Percentiles rank a stretch among this genome's conserved stretches.
phyloP scores from a whole-genome alignment of 2,888 invertebrate species.

The Gari tellinella region DNA sequence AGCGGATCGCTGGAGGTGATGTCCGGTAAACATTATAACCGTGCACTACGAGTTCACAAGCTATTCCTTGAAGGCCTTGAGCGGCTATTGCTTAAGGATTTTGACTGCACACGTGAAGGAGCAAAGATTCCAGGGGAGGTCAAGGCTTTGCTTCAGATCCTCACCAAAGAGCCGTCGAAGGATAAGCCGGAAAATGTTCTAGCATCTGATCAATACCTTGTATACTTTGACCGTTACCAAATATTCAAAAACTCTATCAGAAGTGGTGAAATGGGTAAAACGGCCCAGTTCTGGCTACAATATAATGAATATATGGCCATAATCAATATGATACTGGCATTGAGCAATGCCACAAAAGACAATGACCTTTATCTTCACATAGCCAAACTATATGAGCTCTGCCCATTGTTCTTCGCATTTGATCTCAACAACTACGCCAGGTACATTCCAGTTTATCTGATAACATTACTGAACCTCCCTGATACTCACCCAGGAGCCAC shows the following conservation, averaged over 20 bases:
- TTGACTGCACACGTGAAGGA: slow-evolving; percentile 1
- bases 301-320: slow-evolving; percentile 39
- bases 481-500: slow-evolving; percentile 38
- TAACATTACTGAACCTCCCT: slow-evolving; percentile 27
- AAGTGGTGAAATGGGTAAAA: slow-evolving; percentile 30
- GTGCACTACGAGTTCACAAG: slow-evolving; percentile 41
- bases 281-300: slow-evolving; percentile 49
- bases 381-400: slow-evolving; percentile 33
- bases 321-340: slow-evolving; percentile 24
- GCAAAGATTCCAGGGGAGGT: background rate
- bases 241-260: slow-evolving; percentile 29
- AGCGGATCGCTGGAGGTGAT: slow-evolving; percentile 45
- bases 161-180: slow-evolving; percentile 7
- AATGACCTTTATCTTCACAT: slow-evolving; percentile 43
- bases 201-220: slow-evolving; percentile 4
- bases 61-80: slow-evolving; percentile 29
- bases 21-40: slow-evolving; percentile 43
- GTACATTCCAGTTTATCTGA: slow-evolving; percentile 40
- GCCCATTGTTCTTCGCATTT: slow-evolving; percentile 42
- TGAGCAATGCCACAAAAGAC: slow-evolving; percentile 47
- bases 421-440: slow-evolving; percentile 51
- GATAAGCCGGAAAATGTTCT: slow-evolving; percentile 1
- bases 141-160: background rate
- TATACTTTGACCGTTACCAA: slow-evolving; percentile 15
- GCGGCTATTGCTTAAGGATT: slow-evolving; percentile 18